These are phyloP conservation scores for Semotilus atromaculatus DNA, from an alignment of 2,797 vertebrate genomes.

Conservation along the genomic window DNA sequence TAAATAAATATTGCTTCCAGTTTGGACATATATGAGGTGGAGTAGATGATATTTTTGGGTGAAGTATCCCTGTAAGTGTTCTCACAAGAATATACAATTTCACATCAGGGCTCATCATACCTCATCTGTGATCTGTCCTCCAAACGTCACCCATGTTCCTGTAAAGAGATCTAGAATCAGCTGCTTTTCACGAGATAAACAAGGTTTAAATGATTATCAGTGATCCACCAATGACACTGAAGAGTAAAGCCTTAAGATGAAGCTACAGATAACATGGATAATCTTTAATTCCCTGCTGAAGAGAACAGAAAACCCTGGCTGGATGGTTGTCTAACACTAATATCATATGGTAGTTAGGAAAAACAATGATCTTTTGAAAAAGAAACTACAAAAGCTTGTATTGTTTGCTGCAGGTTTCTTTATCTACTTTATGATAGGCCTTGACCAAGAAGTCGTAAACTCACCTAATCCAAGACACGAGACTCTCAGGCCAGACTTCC, in stretches of 20 bases:
- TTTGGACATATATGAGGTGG: not conserved
- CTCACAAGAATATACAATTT: not conserved
- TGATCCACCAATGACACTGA: constrained; percentile 15
- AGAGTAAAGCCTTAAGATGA: constrained; percentile 11
- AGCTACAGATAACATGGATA: constrained; percentile 33
- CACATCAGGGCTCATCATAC: constrained; percentile 75
- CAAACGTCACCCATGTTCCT: constrained; percentile 99
- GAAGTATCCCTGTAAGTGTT: not conserved
- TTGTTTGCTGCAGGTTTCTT: not conserved
- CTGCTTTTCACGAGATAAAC: constrained; percentile 24
- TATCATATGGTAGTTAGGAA: not conserved
- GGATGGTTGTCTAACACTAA: not conserved
- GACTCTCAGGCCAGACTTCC: constrained; percentile 95
- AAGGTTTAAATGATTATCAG: constrained; percentile 34
- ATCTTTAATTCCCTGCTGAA: constrained; percentile 17
- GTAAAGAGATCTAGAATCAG: constrained; percentile 55
- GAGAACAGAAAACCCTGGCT: not conserved
- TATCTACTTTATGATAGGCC: not conserved
- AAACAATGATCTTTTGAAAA: not conserved
- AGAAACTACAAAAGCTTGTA: not conserved
- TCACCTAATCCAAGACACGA: constrained; percentile 98
- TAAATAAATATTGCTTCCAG: too few species aligned
- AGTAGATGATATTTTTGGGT: not conserved
- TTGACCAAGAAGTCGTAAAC: constrained; percentile 55
- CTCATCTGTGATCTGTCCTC: constrained; percentile 98